Base-by-base conservation (phyloP, 1,140 invertebrate genomes). In the Drosophila ercepeae region DNA sequence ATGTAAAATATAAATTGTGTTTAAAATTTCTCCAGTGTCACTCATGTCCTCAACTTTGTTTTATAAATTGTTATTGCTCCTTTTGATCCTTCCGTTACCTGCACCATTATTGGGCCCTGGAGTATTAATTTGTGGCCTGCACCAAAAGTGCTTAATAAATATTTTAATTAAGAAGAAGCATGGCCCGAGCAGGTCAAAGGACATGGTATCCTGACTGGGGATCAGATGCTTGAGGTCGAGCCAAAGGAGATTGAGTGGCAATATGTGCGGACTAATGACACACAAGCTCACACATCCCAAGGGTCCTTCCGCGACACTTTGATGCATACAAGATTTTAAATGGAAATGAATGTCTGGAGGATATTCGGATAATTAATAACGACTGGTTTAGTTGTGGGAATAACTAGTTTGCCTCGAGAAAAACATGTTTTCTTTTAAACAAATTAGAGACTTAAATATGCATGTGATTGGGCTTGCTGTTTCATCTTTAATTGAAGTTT, bases 121-220 rank as follows among this genome's bases (percentile, higher is more conserved):
- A 75, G 63, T 76, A 86, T 79, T 84, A 84, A 84, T 84, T 84
- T 86, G 81, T 76, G 76, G 79, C 50, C 70, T 86, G 81, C 71
- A 55, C 48, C 75, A 79, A 86, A 83, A 79, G 60, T 61, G 67
- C 60, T 86, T 84, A 76, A 86, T 84, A 88, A 84, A 84, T 84
- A 84, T 86, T 84, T 86, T 84, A 84, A 86, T 86, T 81, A 73
- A 72, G 71, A 65, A 52, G 21, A 29, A 46, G 44, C 29, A 45
- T 41, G 23, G 51, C 29, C 25, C n/a, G 25, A 5, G 6, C 27
- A 34, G 63, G 39, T 65, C 42, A 50, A 77, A 34, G 70, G 29
- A 21, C 34, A 9, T 44, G 29, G 21, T 14, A 27, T 36, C n/a
- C 34, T 36, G 34, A 61, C 63, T 25, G 45, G 21, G 61, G 64